phyloP scores from a whole-genome alignment of 2,888 invertebrate species.

The Anthoptus insignis region DNA sequence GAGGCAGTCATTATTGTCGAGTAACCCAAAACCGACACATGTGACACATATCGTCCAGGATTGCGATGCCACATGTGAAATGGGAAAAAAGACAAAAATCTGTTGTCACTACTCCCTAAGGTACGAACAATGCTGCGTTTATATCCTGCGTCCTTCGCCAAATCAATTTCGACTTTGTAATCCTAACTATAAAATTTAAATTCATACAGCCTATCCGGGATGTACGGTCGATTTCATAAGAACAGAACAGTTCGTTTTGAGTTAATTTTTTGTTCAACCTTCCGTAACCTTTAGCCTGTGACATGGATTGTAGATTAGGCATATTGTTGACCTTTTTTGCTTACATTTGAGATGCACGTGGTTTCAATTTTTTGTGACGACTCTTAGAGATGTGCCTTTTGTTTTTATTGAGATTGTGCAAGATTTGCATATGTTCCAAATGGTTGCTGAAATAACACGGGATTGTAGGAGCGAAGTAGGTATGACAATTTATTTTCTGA shows the following conservation, averaged over 20 bases:
- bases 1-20: slow-evolving; percentile 81
- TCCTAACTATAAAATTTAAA: slow-evolving; percentile 56
- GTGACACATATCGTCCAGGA: slow-evolving; percentile 86
- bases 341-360: slow-evolving; percentile 77
- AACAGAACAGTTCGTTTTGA: slow-evolving; percentile 69
- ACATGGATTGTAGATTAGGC: slow-evolving; percentile 86
- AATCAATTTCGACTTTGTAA: slow-evolving; percentile 63
- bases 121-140: slow-evolving; percentile 80
- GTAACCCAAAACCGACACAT: slow-evolving; percentile 85
- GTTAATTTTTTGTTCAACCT: slow-evolving; percentile 83
- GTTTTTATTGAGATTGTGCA: slow-evolving; percentile 71
- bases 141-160: slow-evolving; percentile 54
- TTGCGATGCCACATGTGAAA: slow-evolving; percentile 86
- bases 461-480: slow-evolving; percentile 55
- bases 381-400: slow-evolving; percentile 66
- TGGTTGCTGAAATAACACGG: slow-evolving; percentile 48
- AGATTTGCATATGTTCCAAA: slow-evolving; percentile 78
- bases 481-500: slow-evolving; percentile 62
- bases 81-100: slow-evolving; percentile 82
- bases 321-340: slow-evolving; percentile 86
- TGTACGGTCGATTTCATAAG: slow-evolving; percentile 74
- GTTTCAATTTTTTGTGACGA: slow-evolving; percentile 69
- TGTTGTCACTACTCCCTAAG: slow-evolving; percentile 84
- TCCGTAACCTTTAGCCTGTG: slow-evolving; percentile 86
- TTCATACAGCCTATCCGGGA: slow-evolving; percentile 52